Percentiles rank a stretch among this genome's conserved stretches.
phyloP scores from a whole-genome alignment of 2,113 vertebrate species.

The Philantomba maxwellii region DNA sequence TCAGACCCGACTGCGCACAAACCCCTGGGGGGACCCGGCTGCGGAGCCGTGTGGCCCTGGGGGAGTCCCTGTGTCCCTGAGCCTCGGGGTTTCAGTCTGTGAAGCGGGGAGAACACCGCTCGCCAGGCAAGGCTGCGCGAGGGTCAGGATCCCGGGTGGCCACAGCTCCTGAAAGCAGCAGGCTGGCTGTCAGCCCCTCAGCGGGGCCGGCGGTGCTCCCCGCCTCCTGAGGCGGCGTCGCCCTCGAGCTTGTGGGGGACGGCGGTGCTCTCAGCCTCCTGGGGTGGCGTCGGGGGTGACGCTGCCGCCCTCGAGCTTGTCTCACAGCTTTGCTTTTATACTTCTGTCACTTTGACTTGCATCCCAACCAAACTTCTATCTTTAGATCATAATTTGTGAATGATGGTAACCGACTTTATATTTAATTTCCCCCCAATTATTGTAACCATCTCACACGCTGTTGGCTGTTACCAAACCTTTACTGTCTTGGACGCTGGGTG shows the following conservation, averaged over 20 bases:
- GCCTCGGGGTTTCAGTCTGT: not conserved
- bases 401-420: not conserved
- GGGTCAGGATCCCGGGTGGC: not conserved
- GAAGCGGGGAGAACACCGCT: not conserved
- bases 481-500: not conserved
- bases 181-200: not conserved
- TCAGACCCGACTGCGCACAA: not conserved
- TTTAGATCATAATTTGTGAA: not conserved
- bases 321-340: not conserved
- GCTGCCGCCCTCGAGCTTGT: too few species aligned
- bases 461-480: not conserved
- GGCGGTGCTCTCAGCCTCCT: too few species aligned
- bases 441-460: not conserved
- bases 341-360: not conserved
- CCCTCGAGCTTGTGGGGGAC: too few species aligned
- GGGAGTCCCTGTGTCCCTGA: not conserved
- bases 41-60: not conserved
- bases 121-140: not conserved
- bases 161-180: not conserved
- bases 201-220: too few species aligned
- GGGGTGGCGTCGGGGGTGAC: rapidly evolving
- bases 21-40: not conserved
- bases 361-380: not conserved
- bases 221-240: rapidly evolving
- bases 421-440: not conserved